These are phyloP conservation scores for Tyto alba DNA, from an alignment of 2,113 vertebrate genomes.

Conservation along the genomic window DNA sequence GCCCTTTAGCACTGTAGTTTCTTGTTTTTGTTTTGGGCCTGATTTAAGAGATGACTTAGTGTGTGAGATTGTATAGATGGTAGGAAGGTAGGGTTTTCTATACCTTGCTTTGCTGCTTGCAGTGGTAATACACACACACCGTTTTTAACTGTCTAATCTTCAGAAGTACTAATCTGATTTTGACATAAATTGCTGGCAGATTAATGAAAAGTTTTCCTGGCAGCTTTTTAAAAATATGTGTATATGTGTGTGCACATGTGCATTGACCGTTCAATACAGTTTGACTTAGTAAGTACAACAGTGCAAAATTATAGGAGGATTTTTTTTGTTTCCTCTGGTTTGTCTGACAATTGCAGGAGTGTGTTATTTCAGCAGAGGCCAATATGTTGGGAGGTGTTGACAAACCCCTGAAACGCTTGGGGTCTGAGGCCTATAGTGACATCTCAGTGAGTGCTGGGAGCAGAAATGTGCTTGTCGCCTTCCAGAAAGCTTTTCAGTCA, in stretches of 20 bases:
- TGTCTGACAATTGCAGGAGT: neutral
- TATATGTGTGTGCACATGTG: accelerated
- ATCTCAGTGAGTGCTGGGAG: neutral
- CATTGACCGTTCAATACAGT: neutral
- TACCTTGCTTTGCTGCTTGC: neutral
- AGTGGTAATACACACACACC: neutral
- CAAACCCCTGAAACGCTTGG: neutral
- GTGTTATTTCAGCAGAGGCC: neutral
- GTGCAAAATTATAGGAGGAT: neutral
- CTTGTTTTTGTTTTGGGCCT: neutral
- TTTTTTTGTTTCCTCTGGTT: neutral
- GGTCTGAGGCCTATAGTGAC: neutral
- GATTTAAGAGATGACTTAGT: neutral
- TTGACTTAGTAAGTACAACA: neutral
- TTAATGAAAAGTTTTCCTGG: neutral
- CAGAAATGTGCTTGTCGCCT: neutral
- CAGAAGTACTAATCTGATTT: neutral
- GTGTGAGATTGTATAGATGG: neutral
- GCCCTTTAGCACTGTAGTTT: neutral
- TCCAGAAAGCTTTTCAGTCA: neutral
- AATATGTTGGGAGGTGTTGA: neutral
- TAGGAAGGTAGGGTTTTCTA: neutral
- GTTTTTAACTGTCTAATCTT: neutral
- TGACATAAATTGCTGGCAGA: neutral
- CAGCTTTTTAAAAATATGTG: neutral